phyloP scores from a whole-genome alignment of 2,113 vertebrate genomes.

The Malurus cyaneus region DNA sequence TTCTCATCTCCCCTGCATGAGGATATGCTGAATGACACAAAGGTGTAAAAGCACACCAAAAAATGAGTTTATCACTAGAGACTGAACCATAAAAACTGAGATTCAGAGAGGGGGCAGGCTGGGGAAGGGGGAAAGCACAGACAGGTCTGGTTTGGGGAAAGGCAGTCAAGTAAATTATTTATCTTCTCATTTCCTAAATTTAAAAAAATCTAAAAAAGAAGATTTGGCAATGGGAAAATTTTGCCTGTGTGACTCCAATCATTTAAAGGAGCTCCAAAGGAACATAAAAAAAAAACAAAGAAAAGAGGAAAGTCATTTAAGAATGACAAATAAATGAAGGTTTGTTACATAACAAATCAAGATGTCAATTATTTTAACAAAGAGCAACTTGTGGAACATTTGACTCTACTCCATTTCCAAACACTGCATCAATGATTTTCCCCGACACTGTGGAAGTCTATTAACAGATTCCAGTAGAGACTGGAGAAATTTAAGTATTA shows the following conservation, averaged over 20 bases:
- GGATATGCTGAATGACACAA: neutral
- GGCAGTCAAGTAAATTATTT: neutral
- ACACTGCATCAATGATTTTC: neutral
- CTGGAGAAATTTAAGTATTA: constrained; percentile 70
- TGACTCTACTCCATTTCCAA: constrained; percentile 44
- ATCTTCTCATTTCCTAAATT: neutral
- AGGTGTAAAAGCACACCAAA: neutral
- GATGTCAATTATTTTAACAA: neutral
- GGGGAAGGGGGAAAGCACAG: neutral
- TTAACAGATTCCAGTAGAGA: constrained; percentile 55
- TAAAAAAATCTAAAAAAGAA: neutral
- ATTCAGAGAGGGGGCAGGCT: neutral
- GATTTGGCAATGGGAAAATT: neutral
- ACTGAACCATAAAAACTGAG: neutral
- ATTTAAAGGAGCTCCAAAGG: neutral
- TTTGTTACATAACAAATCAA: neutral
- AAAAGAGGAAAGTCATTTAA: neutral
- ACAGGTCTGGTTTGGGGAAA: neutral
- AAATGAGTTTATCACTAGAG: neutral
- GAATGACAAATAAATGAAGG: neutral
- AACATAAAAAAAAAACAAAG: neutral
- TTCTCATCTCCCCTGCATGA: neutral
- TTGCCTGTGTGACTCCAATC: neutral
- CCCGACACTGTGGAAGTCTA: constrained; percentile 12
- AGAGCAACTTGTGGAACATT: neutral